phyloP scores from a whole-genome alignment of 1,140 invertebrate genomes.

The Pararge aegeria region DNA sequence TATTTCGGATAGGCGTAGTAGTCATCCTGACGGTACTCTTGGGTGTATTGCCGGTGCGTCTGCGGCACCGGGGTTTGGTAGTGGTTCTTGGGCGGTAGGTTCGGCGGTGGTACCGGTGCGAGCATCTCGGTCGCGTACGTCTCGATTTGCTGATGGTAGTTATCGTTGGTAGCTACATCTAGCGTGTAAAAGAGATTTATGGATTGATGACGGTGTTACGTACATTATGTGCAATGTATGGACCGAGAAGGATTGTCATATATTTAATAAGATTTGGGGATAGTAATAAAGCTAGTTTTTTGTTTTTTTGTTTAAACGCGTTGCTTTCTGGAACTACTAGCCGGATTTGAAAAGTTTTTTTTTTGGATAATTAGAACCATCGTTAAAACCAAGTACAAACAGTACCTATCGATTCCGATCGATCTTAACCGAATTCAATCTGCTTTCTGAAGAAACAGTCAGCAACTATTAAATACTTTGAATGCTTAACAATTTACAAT shows the following conservation, averaged over 20 bases:
- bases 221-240: not conserved
- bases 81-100: conserved; percentile 62
- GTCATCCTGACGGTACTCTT: conserved; percentile 43
- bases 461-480: too few relatives aligned
- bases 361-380: too few relatives aligned
- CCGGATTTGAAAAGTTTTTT: too few relatives aligned
- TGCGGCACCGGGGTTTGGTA: conserved; percentile 53
- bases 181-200: conserved; percentile 28
- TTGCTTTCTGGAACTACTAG: too few relatives aligned
- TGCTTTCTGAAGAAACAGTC: too few relatives aligned
- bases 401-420: too few relatives aligned
- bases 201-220: conserved; percentile 26
- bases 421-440: too few relatives aligned
- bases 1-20: conserved; percentile 54
- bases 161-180: conserved; percentile 64
- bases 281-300: too few relatives aligned
- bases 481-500: too few relatives aligned
- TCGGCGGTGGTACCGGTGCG: conserved; percentile 53
- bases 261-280: too few relatives aligned
- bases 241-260: conserved; percentile 18
- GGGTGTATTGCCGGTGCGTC: conserved; percentile 33
- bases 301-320: too few relatives aligned
- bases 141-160: conserved; percentile 71
- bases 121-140: conserved; percentile 75
- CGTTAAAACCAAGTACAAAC: too few relatives aligned